Evolutionary conservation across 2,888 invertebrate species (phyloP).

Genomic region (Julus scandinavius): DNA sequence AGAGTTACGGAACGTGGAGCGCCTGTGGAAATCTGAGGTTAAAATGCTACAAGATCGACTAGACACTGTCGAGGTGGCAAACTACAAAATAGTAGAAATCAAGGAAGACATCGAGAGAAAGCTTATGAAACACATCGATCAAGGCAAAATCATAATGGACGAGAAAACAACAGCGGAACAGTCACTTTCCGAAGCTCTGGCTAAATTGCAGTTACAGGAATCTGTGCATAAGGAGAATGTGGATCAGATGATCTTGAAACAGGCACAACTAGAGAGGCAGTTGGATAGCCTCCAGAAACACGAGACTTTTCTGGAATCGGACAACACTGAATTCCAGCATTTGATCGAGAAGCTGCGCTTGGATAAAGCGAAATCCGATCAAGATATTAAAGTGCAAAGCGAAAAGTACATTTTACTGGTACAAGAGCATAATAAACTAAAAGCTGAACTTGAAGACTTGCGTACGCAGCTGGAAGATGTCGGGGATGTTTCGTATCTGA

Average conservation of each 20-base stretch:
- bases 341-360: slow-evolving; percentile 58
- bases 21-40: slow-evolving; percentile 72
- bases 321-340: slow-evolving; percentile 59
- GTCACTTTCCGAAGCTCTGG: not conserved
- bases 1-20: slow-evolving; percentile 51
- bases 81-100: slow-evolving; percentile 80
- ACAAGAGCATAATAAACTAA: slow-evolving; percentile 40
- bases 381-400: slow-evolving; percentile 55
- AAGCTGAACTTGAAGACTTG: slow-evolving; percentile 2
- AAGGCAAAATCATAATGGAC: not conserved
- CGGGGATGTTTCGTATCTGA: slow-evolving; percentile 1
- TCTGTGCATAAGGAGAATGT: not conserved
- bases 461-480: slow-evolving; percentile 22
- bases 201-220: slow-evolving; percentile 22
- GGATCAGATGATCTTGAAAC: not conserved
- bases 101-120: slow-evolving; percentile 80
- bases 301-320: slow-evolving; percentile 58
- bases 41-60: slow-evolving; percentile 75
- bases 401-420: slow-evolving; percentile 36
- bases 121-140: slow-evolving; percentile 9
- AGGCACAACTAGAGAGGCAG: slow-evolving; percentile 53
- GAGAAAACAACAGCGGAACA: not conserved
- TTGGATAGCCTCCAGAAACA: slow-evolving; percentile 58
- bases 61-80: slow-evolving; percentile 78
- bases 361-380: slow-evolving; percentile 57